A percentile compares a stretch with the other conserved stretches of the same genome.
phyloP scores from a whole-genome alignment of 2,888 invertebrate species.

The Nomada hirtipes region DNA sequence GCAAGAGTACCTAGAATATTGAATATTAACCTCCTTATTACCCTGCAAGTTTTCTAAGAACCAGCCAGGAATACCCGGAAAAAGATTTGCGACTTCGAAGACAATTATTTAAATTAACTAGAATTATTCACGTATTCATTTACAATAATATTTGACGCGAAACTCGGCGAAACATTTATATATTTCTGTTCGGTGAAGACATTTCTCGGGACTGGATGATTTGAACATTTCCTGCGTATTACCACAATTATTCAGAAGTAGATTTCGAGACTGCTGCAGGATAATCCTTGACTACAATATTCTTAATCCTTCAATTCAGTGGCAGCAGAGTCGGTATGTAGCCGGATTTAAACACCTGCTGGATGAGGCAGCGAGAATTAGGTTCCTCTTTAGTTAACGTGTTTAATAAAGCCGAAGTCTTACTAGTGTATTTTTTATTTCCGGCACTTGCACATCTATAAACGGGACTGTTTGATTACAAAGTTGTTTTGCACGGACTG shows the following conservation, averaged over 20 bases:
- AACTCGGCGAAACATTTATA: too few species aligned
- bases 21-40: too few species aligned
- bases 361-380: slow-evolving; percentile 20
- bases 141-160: too few species aligned
- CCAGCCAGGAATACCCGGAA: too few species aligned
- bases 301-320: slow-evolving; percentile 33
- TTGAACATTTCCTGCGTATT: not conserved
- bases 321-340: too few species aligned
- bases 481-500: not conserved
- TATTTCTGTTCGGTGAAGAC: too few species aligned
- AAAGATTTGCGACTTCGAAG: too few species aligned
- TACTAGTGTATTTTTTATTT: not conserved
- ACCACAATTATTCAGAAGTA: slow-evolving; percentile 28
- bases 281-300: slow-evolving; percentile 29
- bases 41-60: too few species aligned
- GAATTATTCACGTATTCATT: too few species aligned
- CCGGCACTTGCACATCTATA: not conserved
- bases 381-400: not conserved
- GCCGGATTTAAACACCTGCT: slow-evolving; percentile 9
- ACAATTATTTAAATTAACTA: not conserved
- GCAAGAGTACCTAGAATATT: too few species aligned
- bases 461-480: not conserved
- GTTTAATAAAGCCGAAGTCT: not conserved
- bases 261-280: slow-evolving; percentile 3
- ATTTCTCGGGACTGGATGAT: not conserved